These are phyloP conservation scores for Flexamia atlantica DNA, from an alignment of 2,888 invertebrate species.

Conservation along the genomic window DNA sequence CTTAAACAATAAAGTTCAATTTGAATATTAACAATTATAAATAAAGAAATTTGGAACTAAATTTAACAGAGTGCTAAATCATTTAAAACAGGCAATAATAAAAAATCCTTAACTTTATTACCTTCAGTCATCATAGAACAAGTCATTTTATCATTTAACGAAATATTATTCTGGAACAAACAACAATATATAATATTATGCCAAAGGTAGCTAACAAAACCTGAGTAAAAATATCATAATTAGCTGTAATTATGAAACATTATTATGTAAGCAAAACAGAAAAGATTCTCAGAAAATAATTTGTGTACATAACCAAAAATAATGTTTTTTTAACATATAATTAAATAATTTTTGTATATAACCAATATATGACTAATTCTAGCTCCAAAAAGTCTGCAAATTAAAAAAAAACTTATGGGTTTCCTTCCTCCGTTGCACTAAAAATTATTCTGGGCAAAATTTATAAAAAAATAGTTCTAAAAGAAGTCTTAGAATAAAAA, in stretches of 20 bases:
- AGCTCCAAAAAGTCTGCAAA: not conserved
- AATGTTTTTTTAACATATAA: not conserved
- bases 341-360: not conserved
- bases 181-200: not conserved
- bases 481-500: not conserved
- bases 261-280: not conserved
- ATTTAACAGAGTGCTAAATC: conserved; percentile 13
- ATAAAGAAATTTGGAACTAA: not conserved
- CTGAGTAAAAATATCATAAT: not conserved
- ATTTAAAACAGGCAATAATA: not conserved
- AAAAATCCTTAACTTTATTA: not conserved
- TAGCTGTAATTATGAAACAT: not conserved
- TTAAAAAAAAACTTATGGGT: no score
- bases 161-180: conserved; percentile 5
- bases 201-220: not conserved
- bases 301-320: no score
- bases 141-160: not conserved
- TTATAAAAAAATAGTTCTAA: not conserved
- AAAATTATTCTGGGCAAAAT: not conserved
- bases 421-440: no score
- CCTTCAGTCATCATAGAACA: not conserved
- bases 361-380: not conserved
- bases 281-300: not conserved
- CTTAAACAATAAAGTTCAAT: conserved; percentile 1
- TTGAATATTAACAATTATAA: conserved; percentile 1